phyloP scores from a whole-genome alignment of 2,888 invertebrate species.

The Drosophila diplacantha region DNA sequence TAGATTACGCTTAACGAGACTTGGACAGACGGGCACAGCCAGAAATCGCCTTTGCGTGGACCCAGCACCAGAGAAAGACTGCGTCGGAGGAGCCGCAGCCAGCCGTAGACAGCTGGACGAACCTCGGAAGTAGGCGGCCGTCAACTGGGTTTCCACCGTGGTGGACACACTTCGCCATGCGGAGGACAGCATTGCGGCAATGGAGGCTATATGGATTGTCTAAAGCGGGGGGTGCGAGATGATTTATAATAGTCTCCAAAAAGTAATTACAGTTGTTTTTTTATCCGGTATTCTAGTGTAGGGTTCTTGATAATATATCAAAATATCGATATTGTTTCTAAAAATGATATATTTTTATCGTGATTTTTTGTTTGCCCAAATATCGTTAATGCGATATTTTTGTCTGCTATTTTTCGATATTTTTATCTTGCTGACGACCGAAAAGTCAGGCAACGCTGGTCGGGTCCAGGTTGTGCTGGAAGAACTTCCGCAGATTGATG shows the following conservation, averaged over 20 bases:
- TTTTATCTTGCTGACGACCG: too few species aligned
- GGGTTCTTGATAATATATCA: too few species aligned
- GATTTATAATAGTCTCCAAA: slow-evolving; percentile 36
- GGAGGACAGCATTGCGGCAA: slow-evolving; percentile 79
- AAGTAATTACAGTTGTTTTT: slow-evolving; percentile 35
- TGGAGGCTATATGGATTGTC: slow-evolving; percentile 4
- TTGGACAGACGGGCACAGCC: slow-evolving; percentile 55
- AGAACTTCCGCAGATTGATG: slow-evolving; percentile 78
- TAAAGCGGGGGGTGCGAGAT: slow-evolving; percentile 25
- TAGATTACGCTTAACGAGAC: slow-evolving; percentile 62
- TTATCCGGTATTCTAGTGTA: background rate
- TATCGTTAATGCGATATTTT: too few species aligned
- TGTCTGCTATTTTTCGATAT: too few species aligned
- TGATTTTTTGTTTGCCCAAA: too few species aligned
- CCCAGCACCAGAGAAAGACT: slow-evolving; percentile 46
- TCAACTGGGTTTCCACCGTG: slow-evolving; percentile 81
- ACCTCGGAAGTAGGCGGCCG: slow-evolving; percentile 84
- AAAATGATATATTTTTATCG: too few species aligned
- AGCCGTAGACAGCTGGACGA: slow-evolving; percentile 58
- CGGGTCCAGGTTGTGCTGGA: slow-evolving; percentile 74
- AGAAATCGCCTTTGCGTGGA: slow-evolving; percentile 46
- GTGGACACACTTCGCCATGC: slow-evolving; percentile 81
- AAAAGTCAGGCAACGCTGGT: too few species aligned
- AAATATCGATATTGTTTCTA: too few species aligned
- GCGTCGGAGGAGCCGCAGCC: slow-evolving; percentile 3